Evolutionary conservation across 2,113 vertebrate genomes (phyloP).

Genomic region (Chaetodon auriga): DNA sequence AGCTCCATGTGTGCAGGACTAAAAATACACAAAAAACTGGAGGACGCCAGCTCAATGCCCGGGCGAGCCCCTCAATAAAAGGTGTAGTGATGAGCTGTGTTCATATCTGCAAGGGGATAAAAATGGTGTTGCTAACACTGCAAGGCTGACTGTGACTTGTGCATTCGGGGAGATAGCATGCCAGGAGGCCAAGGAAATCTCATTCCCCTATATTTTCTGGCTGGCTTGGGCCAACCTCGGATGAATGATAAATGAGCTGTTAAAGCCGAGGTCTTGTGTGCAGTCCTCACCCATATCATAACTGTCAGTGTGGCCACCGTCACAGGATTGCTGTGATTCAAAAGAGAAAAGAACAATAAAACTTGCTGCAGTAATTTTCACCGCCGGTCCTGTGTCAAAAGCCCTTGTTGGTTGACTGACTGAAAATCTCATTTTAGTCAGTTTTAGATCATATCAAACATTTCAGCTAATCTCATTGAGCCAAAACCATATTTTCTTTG

Average conservation of each 20-base stretch:
- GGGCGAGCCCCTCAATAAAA: conserved; percentile 40
- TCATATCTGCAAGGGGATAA: conserved; percentile 61
- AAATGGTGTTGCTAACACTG: conserved; percentile 57
- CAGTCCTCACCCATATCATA: conserved; percentile 49
- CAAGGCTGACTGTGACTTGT: conserved; percentile 48
- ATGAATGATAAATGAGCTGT: conserved; percentile 76
- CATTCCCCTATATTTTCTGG: conserved; percentile 64
- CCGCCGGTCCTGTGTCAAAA: too few relatives aligned
- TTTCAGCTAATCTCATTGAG: too few relatives aligned
- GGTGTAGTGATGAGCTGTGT: conserved; percentile 37
- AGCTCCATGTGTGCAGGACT: not conserved
- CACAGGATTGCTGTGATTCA: conserved; percentile 36
- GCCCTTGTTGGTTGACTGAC: too few relatives aligned
- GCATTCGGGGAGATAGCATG: conserved; percentile 48
- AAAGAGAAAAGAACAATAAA: conserved; percentile 26
- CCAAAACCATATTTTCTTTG: too few relatives aligned
- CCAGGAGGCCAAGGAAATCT: conserved; percentile 72
- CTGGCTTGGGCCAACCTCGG: conserved; percentile 58
- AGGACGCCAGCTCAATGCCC: conserved; percentile 32
- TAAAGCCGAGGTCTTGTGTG: conserved; percentile 51
- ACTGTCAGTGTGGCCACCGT: conserved; percentile 41
- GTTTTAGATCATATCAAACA: too few relatives aligned
- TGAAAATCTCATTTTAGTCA: too few relatives aligned
- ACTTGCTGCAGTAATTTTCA: not conserved
- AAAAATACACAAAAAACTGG: conserved; percentile 34